Evolutionary conservation across 2,888 invertebrate genomes (phyloP).

Genomic region (Furcula furcula): DNA sequence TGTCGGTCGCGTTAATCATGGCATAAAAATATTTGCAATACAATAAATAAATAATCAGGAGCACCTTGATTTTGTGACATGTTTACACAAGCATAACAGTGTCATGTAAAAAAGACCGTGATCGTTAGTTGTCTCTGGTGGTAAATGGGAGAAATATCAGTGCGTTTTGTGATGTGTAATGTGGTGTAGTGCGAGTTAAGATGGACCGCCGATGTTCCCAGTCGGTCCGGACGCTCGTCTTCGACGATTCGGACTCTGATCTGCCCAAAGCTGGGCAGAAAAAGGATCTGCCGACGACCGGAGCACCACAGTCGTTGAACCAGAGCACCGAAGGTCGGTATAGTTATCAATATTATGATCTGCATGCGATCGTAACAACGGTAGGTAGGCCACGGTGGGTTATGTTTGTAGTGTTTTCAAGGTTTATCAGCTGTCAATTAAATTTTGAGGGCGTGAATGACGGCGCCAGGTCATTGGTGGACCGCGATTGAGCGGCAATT

Average conservation of each 20-base stretch:
- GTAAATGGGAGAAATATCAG: slow-evolving; percentile 68
- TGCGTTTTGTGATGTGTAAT: slow-evolving; percentile 65
- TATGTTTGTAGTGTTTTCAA: slow-evolving; percentile 62
- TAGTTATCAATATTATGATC: slow-evolving; percentile 31
- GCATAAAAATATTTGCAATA: slow-evolving; percentile 48
- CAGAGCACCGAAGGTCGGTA: slow-evolving; percentile 73
- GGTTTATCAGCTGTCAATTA: slow-evolving; percentile 62
- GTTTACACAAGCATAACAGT: slow-evolving; percentile 24
- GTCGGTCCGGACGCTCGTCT: slow-evolving; percentile 89
- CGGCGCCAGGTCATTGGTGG: slow-evolving; percentile 22
- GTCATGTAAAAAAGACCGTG: slow-evolving; percentile 41
- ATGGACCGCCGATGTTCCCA: slow-evolving; percentile 84
- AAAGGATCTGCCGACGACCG: slow-evolving; percentile 60
- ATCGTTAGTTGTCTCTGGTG: slow-evolving; percentile 38
- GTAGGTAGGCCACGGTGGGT: slow-evolving; percentile 24
- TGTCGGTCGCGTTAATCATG: slow-evolving; percentile 62
- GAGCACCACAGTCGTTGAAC: slow-evolving; percentile 62
- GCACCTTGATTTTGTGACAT: slow-evolving; percentile 29
- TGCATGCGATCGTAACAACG: slow-evolving; percentile 38
- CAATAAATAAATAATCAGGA: slow-evolving; percentile 17
- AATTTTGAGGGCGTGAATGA: slow-evolving; percentile 55
- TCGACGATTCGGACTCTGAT: slow-evolving; percentile 87
- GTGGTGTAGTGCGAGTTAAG: slow-evolving; percentile 61
- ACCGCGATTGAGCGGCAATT: slow-evolving; percentile 16
- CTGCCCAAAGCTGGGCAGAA: slow-evolving; percentile 65